A percentile compares a stretch with the other conserved stretches of the same genome.
Conservation (phyloP, 2,888 invertebrate species). For the Limenitis camilla region DNA sequence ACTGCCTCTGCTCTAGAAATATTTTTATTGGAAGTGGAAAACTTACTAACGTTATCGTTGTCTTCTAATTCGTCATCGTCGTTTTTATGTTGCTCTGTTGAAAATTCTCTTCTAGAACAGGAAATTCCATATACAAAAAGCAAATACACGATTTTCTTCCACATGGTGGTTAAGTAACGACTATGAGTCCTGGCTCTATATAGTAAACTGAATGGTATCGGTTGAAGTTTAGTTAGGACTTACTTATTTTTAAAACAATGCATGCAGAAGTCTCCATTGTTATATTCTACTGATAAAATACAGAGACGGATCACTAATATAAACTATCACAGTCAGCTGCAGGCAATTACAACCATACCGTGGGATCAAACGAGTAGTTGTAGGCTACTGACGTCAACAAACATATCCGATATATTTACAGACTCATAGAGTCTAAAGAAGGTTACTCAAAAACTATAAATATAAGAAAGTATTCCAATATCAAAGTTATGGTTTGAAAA, state of each 20-base stretch:
- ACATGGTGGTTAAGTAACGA: slow-evolving; percentile 16
- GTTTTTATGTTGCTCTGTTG: not conserved
- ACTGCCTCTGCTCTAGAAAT: slow-evolving; percentile 37
- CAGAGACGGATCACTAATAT: slow-evolving; percentile 7
- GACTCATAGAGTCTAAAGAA: no score
- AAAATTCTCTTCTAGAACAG: slow-evolving; percentile 4
- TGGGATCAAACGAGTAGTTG: no score
- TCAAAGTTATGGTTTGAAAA: no score
- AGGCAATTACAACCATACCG: no score
- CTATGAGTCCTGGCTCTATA: slow-evolving; percentile 14
- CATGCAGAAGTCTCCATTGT: slow-evolving; percentile 19
- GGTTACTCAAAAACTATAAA: no score
- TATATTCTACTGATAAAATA: slow-evolving; percentile 15
- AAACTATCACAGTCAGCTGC: slow-evolving; percentile 8
- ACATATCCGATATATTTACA: no score
- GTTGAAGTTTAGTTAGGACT: slow-evolving; percentile 9
- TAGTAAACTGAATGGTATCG: slow-evolving; percentile 16
- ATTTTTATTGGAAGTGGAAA: slow-evolving; percentile 28
- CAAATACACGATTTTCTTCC: slow-evolving; percentile 5
- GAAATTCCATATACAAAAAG: slow-evolving; percentile 8
- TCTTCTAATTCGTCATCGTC: slow-evolving; percentile 12
- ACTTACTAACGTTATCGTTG: slow-evolving; percentile 11
- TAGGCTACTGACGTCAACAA: no score
- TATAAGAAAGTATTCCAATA: no score
- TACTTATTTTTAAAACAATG: slow-evolving; percentile 25